These are phyloP conservation scores for Nephrocerus scutellatus DNA, from an alignment of 2,888 invertebrate genomes.

Conservation along the genomic window DNA sequence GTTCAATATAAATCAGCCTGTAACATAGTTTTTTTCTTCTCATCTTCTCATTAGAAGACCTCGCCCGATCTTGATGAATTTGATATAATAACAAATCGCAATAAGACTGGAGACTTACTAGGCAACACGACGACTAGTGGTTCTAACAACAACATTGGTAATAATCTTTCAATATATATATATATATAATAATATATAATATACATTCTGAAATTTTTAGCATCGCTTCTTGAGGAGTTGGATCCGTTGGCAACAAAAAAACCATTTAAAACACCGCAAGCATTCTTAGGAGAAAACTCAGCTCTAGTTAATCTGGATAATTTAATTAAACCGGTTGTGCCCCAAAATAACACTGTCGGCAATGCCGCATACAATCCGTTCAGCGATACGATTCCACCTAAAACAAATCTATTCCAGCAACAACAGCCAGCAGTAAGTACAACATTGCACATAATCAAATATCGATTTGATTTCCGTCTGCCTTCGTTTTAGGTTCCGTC, in stretches of 20 bases:
- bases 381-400: constrained; percentile 46
- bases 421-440: constrained; percentile 46
- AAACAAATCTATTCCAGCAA: constrained; percentile 56
- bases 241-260: constrained; percentile 45
- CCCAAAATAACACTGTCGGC: constrained; percentile 36
- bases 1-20: background rate
- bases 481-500: constrained; percentile 43
- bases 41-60: constrained; percentile 29
- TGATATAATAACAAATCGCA: constrained; percentile 76
- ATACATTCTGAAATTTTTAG: constrained; percentile 22
- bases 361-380: constrained; percentile 47
- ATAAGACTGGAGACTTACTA: constrained; percentile 46
- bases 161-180: background rate
- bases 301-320: constrained; percentile 96
- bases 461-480: background rate
- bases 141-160: constrained; percentile 45
- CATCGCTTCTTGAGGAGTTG: constrained; percentile 45
- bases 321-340: constrained; percentile 62
- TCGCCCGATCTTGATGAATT: constrained; percentile 76
- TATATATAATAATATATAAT: background rate
- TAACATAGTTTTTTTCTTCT: no score
- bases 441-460: background rate
- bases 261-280: constrained; percentile 76
- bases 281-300: constrained; percentile 95
- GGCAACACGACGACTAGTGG: constrained; percentile 33